phyloP scores from a whole-genome alignment of 2,888 invertebrate genomes.

The Nyleta sp. region DNA sequence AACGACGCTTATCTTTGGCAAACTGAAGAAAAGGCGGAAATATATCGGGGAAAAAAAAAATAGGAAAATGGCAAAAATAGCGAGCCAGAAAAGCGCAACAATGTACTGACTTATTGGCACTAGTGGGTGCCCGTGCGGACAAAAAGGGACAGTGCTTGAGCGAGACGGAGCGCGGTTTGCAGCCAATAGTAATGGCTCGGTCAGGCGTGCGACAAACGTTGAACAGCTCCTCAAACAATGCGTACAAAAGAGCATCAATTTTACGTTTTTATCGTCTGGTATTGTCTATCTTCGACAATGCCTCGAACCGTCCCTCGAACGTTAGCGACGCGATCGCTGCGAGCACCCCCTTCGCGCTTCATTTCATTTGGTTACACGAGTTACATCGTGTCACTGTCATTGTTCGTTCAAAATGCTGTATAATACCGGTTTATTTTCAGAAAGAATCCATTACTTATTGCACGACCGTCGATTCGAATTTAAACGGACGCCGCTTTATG shows the following conservation, averaged over 20 bases:
- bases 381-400: constrained; percentile 51
- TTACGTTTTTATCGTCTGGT: constrained; percentile 80
- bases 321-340: constrained; percentile 55
- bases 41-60: constrained; percentile 34
- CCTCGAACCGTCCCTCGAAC: constrained; percentile 65
- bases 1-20: constrained; percentile 17
- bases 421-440: constrained; percentile 40
- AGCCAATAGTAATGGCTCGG: constrained; percentile 77
- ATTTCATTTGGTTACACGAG: constrained; percentile 59
- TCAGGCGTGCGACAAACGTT: constrained; percentile 79
- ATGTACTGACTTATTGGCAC: constrained; percentile 73
- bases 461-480: constrained; percentile 19
- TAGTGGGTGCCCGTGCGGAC: constrained; percentile 17
- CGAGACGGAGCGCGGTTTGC: constrained; percentile 69
- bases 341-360: constrained; percentile 57
- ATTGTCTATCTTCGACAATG: constrained; percentile 81
- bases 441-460: constrained; percentile 47
- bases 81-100: constrained; percentile 70
- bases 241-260: constrained; percentile 81
- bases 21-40: constrained; percentile 8
- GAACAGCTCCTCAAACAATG: constrained; percentile 79
- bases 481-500: constrained; percentile 31
- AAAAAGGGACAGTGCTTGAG: constrained; percentile 37
- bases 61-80: constrained; percentile 67
- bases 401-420: constrained; percentile 43